Conservation (phyloP, 2,113 vertebrate genomes). For the Scytalopus superciliaris region DNA sequence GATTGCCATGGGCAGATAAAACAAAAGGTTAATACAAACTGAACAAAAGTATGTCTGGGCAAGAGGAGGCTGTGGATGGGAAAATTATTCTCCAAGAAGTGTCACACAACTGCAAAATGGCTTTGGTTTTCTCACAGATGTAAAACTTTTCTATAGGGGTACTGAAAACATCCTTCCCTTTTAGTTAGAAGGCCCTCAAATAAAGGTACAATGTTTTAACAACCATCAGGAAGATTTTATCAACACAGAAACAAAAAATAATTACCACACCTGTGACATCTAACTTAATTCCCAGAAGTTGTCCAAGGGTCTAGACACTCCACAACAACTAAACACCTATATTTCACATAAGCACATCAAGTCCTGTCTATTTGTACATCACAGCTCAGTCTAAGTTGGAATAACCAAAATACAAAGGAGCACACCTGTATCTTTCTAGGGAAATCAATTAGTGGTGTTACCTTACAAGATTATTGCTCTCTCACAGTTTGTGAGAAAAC, state of each 20-base stretch:
- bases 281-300: not conserved
- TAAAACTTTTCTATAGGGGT: not conserved
- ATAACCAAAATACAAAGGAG: not conserved
- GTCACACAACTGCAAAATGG: not conserved
- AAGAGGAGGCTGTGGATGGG: not conserved
- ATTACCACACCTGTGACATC: not conserved
- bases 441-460: not conserved
- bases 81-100: not conserved
- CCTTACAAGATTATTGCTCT: rapidly evolving
- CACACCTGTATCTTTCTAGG: not conserved
- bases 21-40: not conserved
- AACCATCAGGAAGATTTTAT: not conserved
- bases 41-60: not conserved
- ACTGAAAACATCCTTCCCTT: not conserved
- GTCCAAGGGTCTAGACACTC: not conserved
- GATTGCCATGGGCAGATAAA: not conserved
- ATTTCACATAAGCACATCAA: not conserved
- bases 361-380: not conserved
- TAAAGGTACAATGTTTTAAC: not conserved
- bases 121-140: not conserved
- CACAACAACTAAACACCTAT: not conserved
- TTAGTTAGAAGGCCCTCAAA: not conserved
- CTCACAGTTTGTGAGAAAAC: rapidly evolving
- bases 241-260: not conserved
- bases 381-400: not conserved